Evolutionary conservation across 1,140 invertebrate genomes (phyloP).

Genomic region (Episyrphus balteatus): DNA sequence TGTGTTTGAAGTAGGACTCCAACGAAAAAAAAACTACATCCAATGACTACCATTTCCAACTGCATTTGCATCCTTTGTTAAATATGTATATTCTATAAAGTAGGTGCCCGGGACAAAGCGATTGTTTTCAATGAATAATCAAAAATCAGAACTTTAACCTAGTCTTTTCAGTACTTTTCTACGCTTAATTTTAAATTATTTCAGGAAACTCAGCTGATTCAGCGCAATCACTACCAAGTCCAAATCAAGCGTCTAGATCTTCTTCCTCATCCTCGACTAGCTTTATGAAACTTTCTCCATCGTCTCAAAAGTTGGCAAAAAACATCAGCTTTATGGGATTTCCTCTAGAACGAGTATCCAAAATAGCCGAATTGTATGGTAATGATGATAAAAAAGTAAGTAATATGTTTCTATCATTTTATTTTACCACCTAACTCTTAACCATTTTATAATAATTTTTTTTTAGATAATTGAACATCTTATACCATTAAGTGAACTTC

Average conservation of each 20-base stretch:
- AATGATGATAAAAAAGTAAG: constrained; percentile 75
- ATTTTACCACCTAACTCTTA: constrained; percentile 1
- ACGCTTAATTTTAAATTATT: neutral
- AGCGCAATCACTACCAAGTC: neutral
- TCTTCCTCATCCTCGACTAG: constrained; percentile 28
- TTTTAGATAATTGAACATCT: constrained; percentile 60
- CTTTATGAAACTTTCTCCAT: constrained; percentile 44
- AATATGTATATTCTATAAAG: too few relatives aligned
- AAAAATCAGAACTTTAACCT: too few relatives aligned
- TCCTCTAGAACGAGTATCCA: constrained; percentile 58
- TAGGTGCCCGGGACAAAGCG: too few relatives aligned
- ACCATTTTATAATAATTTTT: constrained; percentile 13
- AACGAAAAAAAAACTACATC: too few relatives aligned
- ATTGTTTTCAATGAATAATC: too few relatives aligned
- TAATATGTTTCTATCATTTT: too few relatives aligned
- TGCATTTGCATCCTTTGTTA: too few relatives aligned
- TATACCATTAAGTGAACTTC: constrained; percentile 54
- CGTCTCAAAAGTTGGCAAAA: constrained; percentile 53
- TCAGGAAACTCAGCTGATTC: neutral
- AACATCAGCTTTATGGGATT: constrained; percentile 77
- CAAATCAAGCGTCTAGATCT: neutral
- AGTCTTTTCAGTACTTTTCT: neutral
- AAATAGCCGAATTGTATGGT: constrained; percentile 60
- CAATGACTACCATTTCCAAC: too few relatives aligned
- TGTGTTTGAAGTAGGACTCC: too few relatives aligned